Base-by-base conservation (phyloP, 2,113 vertebrate species). In the Forbesichthys agassizii region DNA sequence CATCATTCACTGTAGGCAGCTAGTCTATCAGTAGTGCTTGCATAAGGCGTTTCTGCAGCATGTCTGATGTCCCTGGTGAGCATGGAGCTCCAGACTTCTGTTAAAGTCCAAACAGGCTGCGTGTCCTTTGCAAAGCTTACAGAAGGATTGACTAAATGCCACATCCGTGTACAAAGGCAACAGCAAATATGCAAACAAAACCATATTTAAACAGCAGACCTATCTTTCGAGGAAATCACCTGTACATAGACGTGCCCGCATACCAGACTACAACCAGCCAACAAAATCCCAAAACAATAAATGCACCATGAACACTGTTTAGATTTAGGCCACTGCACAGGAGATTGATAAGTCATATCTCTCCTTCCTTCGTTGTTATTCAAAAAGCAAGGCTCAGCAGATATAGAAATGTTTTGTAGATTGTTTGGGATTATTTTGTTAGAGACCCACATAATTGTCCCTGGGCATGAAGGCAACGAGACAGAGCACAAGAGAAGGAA, bases 381-480 rank as follows among this genome's bases (percentile, higher is more conserved):
- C 77, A 89, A 69, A 75, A 64, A 68, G 64, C 66, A 80, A 55
- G 80, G 75, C 77, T 71, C 18, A 11, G 71, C 68, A 75, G 60
- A 66, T 85, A 81, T 84, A 62, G 60, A 58, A 65, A 74, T 88
- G 84, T 78, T 86, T 70, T 85, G 62, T 73, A 83, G 88, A 89
- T 89, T 87, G 73, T 77, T 71, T 68, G 71, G 69, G 74, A 88
- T 86, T 82, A 64, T 69, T 62, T 84, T 90, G 81, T 89, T 82
- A 76, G 67, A 69, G 62, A 33, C 83, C 82, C 79, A 71, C 82
- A 69, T 64, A 75, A 78, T 77, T 86, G 66, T 77, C 75, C 46
- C 82, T 48, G 74, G 67, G 65, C 79, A 79, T 84, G 78, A 90
- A 90, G 64, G 85, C 86, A 89, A 83, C 71, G 74, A 90, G 86